Evolutionary conservation across 2,797 vertebrate species (phyloP).

Genomic region (Hemibagrus guttatus): DNA sequence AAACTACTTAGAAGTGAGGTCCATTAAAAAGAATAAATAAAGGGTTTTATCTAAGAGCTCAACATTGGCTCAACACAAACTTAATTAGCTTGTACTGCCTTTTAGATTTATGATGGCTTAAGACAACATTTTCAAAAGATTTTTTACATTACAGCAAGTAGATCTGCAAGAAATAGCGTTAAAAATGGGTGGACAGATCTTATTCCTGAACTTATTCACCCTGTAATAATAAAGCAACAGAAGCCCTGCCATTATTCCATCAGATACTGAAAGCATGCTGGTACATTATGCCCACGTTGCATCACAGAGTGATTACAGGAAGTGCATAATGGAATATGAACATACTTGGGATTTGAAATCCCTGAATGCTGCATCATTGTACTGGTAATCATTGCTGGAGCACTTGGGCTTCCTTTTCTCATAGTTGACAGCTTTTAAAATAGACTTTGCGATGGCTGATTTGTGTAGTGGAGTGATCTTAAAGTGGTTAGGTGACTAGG

Average conservation of each 20-base stretch:
- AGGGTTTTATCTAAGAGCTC: neutral
- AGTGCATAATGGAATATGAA: slow-evolving; percentile 32
- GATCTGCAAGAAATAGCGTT: neutral
- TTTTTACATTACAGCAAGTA: neutral
- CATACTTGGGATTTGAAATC: slow-evolving; percentile 36
- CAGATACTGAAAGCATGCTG: slow-evolving; percentile 21
- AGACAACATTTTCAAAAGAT: neutral
- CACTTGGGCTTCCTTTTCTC: slow-evolving; percentile 41
- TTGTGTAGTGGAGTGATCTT: slow-evolving; percentile 21
- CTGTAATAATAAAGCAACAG: slow-evolving; percentile 14
- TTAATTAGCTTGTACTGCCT: neutral
- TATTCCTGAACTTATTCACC: slow-evolving; percentile 8
- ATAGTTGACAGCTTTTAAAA: slow-evolving; percentile 63
- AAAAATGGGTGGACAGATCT: neutral
- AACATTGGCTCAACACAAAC: neutral
- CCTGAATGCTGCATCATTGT: slow-evolving; percentile 36
- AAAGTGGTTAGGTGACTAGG: slow-evolving; percentile 54
- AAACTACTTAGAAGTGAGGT: neutral
- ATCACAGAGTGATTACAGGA: slow-evolving; percentile 45
- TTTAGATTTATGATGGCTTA: neutral
- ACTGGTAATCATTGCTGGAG: slow-evolving; percentile 44
- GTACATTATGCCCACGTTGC: slow-evolving; percentile 5
- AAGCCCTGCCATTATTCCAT: slow-evolving; percentile 47
- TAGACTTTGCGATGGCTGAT: slow-evolving; percentile 54
- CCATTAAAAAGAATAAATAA: neutral